Evolutionary conservation across 37 sponge, comb jelly and placozoan species (phyloP), one percentile per base, ranked within the genome.

Genomic region (Spongilla lacustris): DNA sequence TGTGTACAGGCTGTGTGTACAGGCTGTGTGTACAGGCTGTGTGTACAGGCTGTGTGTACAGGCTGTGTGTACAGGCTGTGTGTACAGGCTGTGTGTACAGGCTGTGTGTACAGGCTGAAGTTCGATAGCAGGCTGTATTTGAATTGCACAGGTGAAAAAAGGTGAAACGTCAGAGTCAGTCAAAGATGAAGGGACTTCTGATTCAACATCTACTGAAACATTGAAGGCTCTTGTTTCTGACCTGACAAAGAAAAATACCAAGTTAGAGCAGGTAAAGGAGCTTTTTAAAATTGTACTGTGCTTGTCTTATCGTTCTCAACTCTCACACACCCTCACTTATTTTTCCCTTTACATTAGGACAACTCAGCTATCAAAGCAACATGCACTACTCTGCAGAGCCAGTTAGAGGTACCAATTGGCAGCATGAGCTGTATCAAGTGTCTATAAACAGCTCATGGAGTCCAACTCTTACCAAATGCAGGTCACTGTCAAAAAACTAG

Each of bases 221-320:
- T 77, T 48, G 27, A 77, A 48, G 49, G 78, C 78, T 4, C 78
- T 48, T 38, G 26, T 77, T 38, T 29, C 41, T n/a, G 78, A 77
- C 50, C 78, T 77, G n/a, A 4, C 41, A 24, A 77, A 38, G 78
- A 37, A 48, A 27, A 29, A 29, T 13, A 49, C 50, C 26, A 23
- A 35, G 11, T 49, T 77, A 19, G 48, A 77, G 24, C 28, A 77
- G 24, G 78, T 77, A 48, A 24, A 58, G 4, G 58, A n/a, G n/a
- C n/a, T n/a, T n/a, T n/a, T n/a, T n/a, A n/a, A n/a, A n/a, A n/a
- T n/a, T n/a, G n/a, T n/a, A n/a, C n/a, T n/a, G n/a, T n/a, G n/a
- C n/a, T n/a, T n/a, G n/a, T n/a, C n/a, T n/a, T n/a, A n/a, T 41
- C 41, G 3, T 6, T 41, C 41, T 41, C 41, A n/a, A 9, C 41